Conservation (phyloP, 2,113 vertebrate genomes). For the Heteronetta atricapilla region DNA sequence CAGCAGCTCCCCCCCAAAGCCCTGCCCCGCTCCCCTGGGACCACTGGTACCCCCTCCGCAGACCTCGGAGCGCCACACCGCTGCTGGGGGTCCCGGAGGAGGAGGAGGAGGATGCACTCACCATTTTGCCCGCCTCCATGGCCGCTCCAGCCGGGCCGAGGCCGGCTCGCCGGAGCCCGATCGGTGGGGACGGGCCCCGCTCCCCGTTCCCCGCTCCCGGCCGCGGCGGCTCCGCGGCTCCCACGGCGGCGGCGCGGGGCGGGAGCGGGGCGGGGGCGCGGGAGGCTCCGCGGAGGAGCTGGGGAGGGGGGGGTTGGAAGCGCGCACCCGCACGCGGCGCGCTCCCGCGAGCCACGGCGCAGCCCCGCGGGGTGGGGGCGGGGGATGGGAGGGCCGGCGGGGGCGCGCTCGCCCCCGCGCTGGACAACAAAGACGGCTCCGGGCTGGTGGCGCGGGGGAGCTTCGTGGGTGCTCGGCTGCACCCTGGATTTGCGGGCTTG, state of each 20-base stretch:
- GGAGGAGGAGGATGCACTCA: conserved; percentile 49
- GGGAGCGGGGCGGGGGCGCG: neutral
- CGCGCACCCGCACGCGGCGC: neutral
- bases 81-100: neutral
- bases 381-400: neutral
- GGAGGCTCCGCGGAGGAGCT: too few species aligned
- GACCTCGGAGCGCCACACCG: neutral
- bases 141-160: neutral
- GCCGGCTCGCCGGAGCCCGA: neutral
- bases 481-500: too few species aligned
- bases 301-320: neutral
- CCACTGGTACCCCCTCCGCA: neutral
- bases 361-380: neutral
- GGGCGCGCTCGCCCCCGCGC: neutral
- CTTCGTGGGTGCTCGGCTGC: neutral
- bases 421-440: neutral
- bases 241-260: neutral
- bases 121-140: conserved; percentile 80
- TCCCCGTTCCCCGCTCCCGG: neutral
- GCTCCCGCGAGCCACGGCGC: too few species aligned
- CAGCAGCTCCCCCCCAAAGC: too few species aligned
- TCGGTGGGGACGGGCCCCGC: neutral
- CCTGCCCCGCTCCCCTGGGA: neutral
- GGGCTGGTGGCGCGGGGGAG: neutral
- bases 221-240: neutral